These are phyloP conservation scores for Pseudochirops corinnae DNA, from an alignment of 2,797 vertebrate genomes.

Conservation along the genomic window DNA sequence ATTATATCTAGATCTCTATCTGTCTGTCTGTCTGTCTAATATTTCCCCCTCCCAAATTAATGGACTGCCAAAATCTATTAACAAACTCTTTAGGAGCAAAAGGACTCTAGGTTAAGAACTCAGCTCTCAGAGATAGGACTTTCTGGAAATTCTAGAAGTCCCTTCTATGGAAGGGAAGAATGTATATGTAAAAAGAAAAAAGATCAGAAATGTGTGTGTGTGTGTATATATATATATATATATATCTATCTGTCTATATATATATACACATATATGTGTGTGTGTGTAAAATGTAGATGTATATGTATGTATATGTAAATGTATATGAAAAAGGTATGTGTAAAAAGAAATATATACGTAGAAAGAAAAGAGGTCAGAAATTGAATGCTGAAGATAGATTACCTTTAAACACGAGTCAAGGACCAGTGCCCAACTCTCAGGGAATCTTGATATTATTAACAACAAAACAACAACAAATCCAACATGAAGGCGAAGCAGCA, in stretches of 20 bases:
- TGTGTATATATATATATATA: no score
- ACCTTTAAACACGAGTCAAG: not conserved
- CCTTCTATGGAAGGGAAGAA: not conserved
- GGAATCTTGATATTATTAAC: not conserved
- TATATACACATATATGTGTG: no score
- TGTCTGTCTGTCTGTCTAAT: no score
- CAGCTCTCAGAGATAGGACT: no score
- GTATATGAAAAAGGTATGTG: not conserved
- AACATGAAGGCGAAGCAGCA: conserved; percentile 68
- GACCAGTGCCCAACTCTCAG: not conserved
- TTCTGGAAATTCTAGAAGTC: no score
- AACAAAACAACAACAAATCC: not conserved
- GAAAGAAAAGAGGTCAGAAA: not conserved
- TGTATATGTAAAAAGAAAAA: not conserved
- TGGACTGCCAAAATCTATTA: no score
- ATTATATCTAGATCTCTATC: no score
- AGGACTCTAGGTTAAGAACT: no score
- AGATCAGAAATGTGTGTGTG: no score
- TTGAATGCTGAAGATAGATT: not conserved
- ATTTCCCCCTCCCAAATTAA: no score
- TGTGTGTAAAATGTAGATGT: not conserved
- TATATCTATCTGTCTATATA: not conserved
- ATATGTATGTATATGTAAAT: no score
- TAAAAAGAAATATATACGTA: not conserved
- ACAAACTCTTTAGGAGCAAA: no score